phyloP scores from a whole-genome alignment of 2,113 vertebrate genomes.

The Peromyscus californicus region DNA sequence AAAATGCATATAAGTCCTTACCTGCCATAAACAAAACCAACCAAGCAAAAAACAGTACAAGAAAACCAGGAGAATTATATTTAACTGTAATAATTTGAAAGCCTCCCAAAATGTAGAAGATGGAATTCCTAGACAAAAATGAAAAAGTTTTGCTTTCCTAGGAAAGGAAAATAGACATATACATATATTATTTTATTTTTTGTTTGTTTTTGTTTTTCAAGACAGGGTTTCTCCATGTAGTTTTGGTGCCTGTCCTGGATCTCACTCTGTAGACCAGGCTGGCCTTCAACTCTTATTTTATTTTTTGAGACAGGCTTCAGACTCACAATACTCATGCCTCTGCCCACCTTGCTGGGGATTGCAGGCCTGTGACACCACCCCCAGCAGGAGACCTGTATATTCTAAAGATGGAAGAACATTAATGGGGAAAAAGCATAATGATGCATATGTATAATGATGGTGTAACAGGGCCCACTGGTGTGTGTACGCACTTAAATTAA shows the following conservation, averaged over 20 bases:
- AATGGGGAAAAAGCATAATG: not conserved
- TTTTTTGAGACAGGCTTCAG: not conserved
- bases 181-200: not conserved
- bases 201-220: too few species aligned
- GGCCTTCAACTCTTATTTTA: too few species aligned
- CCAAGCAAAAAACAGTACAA: not conserved
- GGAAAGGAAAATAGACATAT: not conserved
- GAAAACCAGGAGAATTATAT: not conserved
- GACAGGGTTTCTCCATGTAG: too few species aligned
- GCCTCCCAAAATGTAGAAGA: not conserved
- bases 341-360: not conserved
- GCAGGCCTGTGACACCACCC: not conserved
- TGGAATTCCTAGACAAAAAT: slow-evolving; percentile 28
- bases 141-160: not conserved
- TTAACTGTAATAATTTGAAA: not conserved
- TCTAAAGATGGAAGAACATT: slow-evolving; percentile 25
- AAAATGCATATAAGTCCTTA: not conserved
- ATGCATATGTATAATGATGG: not conserved
- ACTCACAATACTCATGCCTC: not conserved
- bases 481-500: not conserved
- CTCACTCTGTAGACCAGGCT: too few species aligned
- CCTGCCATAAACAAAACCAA: not conserved
- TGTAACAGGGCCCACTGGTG: not conserved
- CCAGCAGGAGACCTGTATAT: not conserved
- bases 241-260: too few species aligned